These are phyloP conservation scores for Craseonycteris thonglongyai DNA, from an alignment of 2,113 vertebrate species.

Conservation along the genomic window DNA sequence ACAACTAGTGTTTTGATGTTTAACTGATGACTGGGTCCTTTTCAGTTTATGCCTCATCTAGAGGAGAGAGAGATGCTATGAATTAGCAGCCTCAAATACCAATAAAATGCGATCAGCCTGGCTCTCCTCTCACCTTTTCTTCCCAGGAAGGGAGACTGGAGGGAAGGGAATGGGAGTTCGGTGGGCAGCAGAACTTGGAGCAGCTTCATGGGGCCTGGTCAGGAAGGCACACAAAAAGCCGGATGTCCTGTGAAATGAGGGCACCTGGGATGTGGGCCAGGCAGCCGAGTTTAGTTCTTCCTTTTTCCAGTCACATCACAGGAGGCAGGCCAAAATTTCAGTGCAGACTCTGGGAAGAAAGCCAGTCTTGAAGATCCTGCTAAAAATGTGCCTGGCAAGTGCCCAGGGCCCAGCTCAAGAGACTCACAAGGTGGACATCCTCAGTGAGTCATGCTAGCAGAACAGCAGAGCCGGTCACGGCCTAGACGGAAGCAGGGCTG, in stretches of 20 bases:
- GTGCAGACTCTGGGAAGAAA: background rate
- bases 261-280: conserved; percentile 32
- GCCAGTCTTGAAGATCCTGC: background rate
- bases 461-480: background rate
- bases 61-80: background rate
- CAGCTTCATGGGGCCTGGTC: background rate
- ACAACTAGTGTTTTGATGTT: background rate
- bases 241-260: conserved; percentile 58
- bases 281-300: conserved; percentile 30
- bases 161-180: background rate
- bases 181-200: background rate
- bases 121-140: background rate
- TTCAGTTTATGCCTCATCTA: background rate
- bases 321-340: background rate
- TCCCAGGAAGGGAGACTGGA: background rate
- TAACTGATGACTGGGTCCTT: background rate
- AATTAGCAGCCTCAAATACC: background rate
- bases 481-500: background rate
- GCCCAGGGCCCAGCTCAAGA: background rate
- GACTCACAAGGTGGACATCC: background rate
- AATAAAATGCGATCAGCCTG: background rate
- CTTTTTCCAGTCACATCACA: conserved; percentile 8
- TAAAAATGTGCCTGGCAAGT: background rate
- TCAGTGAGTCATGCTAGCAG: background rate
- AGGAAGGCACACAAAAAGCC: conserved; percentile 64